Evolutionary conservation across 2,113 vertebrate genomes (phyloP).

Genomic region (Eidolon helvum): DNA sequence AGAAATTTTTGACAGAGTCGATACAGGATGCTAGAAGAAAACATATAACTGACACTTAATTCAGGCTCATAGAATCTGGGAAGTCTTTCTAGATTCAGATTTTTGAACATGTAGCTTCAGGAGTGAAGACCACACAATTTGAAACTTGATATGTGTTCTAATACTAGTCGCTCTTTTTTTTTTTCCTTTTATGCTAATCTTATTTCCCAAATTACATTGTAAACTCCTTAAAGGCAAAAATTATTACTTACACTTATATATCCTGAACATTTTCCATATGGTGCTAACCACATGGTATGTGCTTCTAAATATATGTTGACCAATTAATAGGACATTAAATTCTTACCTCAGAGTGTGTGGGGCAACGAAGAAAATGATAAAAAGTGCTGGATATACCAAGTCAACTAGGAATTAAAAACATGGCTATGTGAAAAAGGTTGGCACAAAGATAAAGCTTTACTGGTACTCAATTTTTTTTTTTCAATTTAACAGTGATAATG

Average conservation of each 20-base stretch:
- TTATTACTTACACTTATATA: background rate
- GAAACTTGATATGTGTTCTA: background rate
- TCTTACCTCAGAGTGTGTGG: background rate
- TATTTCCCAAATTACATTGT: background rate
- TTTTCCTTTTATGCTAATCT: background rate
- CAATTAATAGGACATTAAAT: constrained; percentile 39
- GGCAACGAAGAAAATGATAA: background rate
- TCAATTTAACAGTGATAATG: constrained; percentile 52
- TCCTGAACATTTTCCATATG: background rate
- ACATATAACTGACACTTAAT: background rate
- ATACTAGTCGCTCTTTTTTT: background rate
- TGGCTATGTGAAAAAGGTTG: background rate
- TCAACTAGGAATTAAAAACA: background rate
- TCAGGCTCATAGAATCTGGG: background rate
- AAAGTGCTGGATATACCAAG: background rate
- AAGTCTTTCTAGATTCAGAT: background rate
- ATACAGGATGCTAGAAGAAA: background rate
- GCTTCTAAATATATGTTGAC: background rate
- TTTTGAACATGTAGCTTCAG: background rate
- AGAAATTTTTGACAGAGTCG: background rate
- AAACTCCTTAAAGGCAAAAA: background rate
- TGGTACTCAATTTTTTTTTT: constrained; percentile 14
- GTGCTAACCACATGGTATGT: background rate
- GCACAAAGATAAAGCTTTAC: constrained; percentile 40
- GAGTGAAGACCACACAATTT: background rate